These are phyloP conservation scores for Stramonita haemastoma DNA, from an alignment of 2,888 invertebrate genomes.

Conservation along the genomic window DNA sequence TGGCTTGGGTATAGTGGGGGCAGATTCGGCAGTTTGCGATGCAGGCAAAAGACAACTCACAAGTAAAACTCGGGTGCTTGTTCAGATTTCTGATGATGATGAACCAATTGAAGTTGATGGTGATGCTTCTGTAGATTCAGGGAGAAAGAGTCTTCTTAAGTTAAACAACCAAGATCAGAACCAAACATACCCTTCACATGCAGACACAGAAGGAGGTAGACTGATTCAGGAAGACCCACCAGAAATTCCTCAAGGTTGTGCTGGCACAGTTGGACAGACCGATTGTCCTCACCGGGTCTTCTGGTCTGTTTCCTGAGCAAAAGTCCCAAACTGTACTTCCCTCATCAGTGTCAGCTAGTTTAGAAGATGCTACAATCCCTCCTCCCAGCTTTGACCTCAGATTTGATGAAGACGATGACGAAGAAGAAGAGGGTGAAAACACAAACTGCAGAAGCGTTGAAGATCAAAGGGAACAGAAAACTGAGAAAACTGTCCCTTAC, in stretches of 20 bases:
- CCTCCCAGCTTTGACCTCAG: slow-evolving; percentile 29
- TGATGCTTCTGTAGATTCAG: not conserved
- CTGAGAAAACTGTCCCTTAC: not conserved
- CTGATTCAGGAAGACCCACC: not conserved
- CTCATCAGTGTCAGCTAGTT: not conserved
- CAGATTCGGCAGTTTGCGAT: not conserved
- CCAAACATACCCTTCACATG: not conserved
- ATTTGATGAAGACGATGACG: slow-evolving; percentile 37
- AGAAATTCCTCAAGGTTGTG: not conserved
- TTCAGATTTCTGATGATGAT: not conserved
- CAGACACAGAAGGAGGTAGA: not conserved
- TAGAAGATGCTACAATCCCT: slow-evolving; percentile 28
- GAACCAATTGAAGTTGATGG: slow-evolving; percentile 37
- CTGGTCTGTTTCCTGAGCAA: not conserved
- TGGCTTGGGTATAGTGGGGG: not conserved
- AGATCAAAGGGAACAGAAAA: not conserved
- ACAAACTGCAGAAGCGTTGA: not conserved
- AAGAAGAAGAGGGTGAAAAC: slow-evolving; percentile 38
- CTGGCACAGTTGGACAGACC: not conserved
- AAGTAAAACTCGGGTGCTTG: not conserved
- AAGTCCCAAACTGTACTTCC: not conserved
- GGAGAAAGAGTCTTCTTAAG: not conserved
- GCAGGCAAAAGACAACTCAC: not conserved
- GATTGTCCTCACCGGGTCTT: not conserved
- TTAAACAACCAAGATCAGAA: not conserved